Conservation (phyloP, 2,797 vertebrate genomes). For the Danio aesculapii region DNA sequence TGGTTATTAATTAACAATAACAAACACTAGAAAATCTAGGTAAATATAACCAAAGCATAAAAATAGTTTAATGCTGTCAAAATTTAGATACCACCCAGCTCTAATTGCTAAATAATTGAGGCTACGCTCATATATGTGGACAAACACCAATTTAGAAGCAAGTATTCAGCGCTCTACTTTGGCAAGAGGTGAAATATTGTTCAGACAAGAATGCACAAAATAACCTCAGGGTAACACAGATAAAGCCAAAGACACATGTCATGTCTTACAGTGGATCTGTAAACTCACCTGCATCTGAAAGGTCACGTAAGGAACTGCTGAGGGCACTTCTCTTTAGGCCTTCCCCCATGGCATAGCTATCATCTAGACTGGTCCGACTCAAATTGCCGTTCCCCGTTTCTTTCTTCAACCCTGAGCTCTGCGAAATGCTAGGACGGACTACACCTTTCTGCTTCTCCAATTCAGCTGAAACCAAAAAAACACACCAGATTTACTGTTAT, state of each 20-base stretch:
- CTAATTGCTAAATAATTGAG: not conserved
- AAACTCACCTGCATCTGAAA: conserved; percentile 93
- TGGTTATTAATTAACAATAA: not conserved
- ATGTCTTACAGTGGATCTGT: not conserved
- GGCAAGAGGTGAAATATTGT: conserved; percentile 13
- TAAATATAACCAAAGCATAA: not conserved
- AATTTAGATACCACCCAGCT: conserved; percentile 12
- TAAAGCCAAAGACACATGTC: not conserved
- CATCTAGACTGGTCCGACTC: conserved; percentile 90
- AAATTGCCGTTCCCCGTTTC: conserved; percentile 90
- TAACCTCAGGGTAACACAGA: not conserved
- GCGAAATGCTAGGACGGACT: conserved; percentile 90
- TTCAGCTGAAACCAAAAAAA: conserved; percentile 82
- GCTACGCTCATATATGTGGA: not conserved
- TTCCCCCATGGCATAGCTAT: conserved; percentile 91
- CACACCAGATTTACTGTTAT: not conserved
- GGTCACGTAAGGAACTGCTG: conserved; percentile 94
- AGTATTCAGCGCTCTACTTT: conserved; percentile 22
- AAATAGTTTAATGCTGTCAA: no score
- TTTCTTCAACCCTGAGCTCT: conserved; percentile 90
- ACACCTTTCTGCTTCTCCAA: conserved; percentile 97
- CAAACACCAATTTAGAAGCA: conserved; percentile 22
- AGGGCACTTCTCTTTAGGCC: conserved; percentile 94
- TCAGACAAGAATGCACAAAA: conserved; percentile 13
- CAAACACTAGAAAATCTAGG: not conserved